These are phyloP conservation scores for Galerucella pusilla DNA, from an alignment of 2,888 invertebrate species.

Conservation along the genomic window DNA sequence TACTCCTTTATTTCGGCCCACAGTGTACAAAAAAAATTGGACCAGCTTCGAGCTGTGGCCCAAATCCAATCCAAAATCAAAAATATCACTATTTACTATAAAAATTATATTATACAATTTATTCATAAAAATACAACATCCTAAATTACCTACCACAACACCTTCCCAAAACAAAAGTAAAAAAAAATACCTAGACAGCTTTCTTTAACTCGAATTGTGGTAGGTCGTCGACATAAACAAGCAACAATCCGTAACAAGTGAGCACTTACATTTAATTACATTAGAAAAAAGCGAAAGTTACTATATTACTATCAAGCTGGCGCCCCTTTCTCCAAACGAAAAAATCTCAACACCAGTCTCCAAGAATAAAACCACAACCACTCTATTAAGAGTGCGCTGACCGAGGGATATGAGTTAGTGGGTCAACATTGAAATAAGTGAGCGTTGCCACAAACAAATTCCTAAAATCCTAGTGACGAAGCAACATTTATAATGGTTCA, in stretches of 20 bases:
- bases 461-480: not conserved
- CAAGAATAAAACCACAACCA: slow-evolving; percentile 39
- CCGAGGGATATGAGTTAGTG: slow-evolving; percentile 65
- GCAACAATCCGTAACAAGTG: slow-evolving; percentile 10
- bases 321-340: slow-evolving; percentile 51
- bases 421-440: slow-evolving; percentile 57
- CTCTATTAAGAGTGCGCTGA: slow-evolving; percentile 61
- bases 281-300: slow-evolving; percentile 51
- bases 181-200: not conserved
- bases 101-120: too few species aligned
- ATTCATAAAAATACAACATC: not conserved
- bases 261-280: not conserved
- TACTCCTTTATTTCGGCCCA: too few species aligned
- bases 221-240: slow-evolving; percentile 43
- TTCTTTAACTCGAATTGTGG: slow-evolving; percentile 32
- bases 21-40: too few species aligned
- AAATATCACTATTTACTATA: too few species aligned
- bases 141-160: not conserved
- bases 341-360: slow-evolving; percentile 36
- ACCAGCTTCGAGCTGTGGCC: too few species aligned
- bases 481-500: not conserved
- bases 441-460: slow-evolving; percentile 27
- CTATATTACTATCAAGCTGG: slow-evolving; percentile 19
- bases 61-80: too few species aligned
- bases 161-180: too few species aligned